A percentile compares a stretch with the other conserved stretches of the same genome.
Conservation (phyloP, 2,888 invertebrate species). For the Beris morrisii region DNA sequence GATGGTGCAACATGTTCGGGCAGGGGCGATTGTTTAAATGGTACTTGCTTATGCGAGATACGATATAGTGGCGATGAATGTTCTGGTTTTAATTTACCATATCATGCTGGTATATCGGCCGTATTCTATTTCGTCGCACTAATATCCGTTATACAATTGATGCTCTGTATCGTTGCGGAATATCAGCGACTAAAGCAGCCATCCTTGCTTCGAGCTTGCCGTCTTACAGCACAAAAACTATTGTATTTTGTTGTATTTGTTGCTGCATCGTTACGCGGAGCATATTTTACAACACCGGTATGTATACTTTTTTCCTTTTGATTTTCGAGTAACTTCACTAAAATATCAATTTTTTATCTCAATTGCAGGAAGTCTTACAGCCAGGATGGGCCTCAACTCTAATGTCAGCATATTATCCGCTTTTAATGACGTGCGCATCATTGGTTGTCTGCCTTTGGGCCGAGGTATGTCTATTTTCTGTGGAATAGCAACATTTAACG, state of each 20-base stretch:
- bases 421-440: constrained; percentile 85
- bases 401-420: constrained; percentile 86
- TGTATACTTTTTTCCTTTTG: constrained; percentile 51
- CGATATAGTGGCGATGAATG: constrained; percentile 82
- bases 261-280: constrained; percentile 81
- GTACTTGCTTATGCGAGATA: constrained; percentile 89
- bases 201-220: constrained; percentile 77
- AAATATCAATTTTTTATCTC: constrained; percentile 35
- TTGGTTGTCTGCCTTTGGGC: constrained; percentile 94
- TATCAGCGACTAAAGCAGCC: constrained; percentile 83
- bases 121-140: constrained; percentile 82
- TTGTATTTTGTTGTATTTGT: constrained; percentile 85
- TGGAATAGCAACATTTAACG: neutral
- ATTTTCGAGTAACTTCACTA: no score
- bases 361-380: constrained; percentile 70
- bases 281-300: constrained; percentile 88
- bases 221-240: constrained; percentile 87
- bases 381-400: constrained; percentile 86
- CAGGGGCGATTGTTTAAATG: constrained; percentile 88
- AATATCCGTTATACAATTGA: constrained; percentile 80
- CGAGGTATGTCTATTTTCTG: constrained; percentile 66
- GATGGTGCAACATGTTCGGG: constrained; percentile 69
- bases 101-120: constrained; percentile 71
- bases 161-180: constrained; percentile 80
- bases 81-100: constrained; percentile 79